Evolutionary conservation across 2,113 vertebrate species (phyloP), one percentile per base, ranked within the genome.

Genomic region (Camelus dromedarius): DNA sequence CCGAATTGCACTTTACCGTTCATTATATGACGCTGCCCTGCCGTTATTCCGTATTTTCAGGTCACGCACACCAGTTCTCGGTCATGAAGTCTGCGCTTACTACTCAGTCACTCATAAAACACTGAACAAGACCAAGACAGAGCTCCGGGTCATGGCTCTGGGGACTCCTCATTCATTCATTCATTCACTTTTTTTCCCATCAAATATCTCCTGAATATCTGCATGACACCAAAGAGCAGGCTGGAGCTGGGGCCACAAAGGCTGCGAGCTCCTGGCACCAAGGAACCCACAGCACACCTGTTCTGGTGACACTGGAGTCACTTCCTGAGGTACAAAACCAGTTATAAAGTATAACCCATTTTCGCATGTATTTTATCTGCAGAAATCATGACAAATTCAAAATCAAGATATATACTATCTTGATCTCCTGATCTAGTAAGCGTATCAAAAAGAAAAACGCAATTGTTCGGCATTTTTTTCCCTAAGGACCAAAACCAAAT

Each of bases 381-480:
- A 60, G 48, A 91, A 91, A 72, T 6, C 24, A 91, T 38, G 80
- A 60, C 18, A 16, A 66, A 91, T 48, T 89, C 80, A 85, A 95
- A 96, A 72, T 48, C 18, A 90, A 87, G 22, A 26, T 56, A 69
- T 24, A 35, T 0, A 28, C 8, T 48, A 73, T 54, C 35, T 5
- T 22, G 20, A 95, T 80, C 28, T 83, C 60, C n/a, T 76, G 38
- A 92, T 48, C 19, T 7, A 81, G 15, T 20, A 92, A 94, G 80
- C 30, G 54, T 42, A 91, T 50, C 28, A 66, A 56, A 72, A 91
- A 93, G 24, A 91, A 96, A 95, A 80, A 67, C 90, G 84, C 16
- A 90, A 8, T 81, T 35, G 90, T 50, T 62, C 56, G 48, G 10
- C 32, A 1, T 69, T 64, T 76, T 52, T 83, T 76, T 30, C 70